These are phyloP conservation scores for Callorhinus ursinus DNA, from an alignment of 2,113 vertebrate species.

Conservation along the genomic window DNA sequence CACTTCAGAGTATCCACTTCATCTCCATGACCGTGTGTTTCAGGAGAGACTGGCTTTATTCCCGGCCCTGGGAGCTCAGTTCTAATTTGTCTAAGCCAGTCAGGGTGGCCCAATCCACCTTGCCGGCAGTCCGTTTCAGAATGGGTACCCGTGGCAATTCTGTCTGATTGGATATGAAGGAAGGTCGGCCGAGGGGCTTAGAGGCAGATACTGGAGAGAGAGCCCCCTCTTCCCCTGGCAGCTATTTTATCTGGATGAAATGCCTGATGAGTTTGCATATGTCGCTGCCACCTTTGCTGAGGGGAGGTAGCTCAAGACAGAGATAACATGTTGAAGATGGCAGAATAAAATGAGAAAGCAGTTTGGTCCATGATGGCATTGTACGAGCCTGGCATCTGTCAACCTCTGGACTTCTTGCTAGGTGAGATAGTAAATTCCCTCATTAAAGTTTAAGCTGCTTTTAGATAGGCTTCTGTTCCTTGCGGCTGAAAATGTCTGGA, in stretches of 20 bases:
- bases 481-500: not conserved
- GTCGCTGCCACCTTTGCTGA: not conserved
- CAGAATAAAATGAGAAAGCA: not conserved
- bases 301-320: not conserved
- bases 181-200: not conserved
- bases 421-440: not conserved
- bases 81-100: not conserved
- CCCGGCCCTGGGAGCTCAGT: not conserved
- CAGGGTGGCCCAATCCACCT: not conserved
- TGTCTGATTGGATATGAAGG: not conserved
- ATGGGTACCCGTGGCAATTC: not conserved
- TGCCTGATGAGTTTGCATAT: not conserved
- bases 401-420: not conserved
- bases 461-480: not conserved
- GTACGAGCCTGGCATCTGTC: not conserved
- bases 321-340: not conserved
- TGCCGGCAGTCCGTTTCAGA: not conserved
- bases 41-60: not conserved
- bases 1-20: not conserved
- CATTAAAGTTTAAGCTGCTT: constrained; percentile 12
- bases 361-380: not conserved
- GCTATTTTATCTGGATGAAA: not conserved
- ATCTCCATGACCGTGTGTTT: not conserved
- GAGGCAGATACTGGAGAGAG: not conserved
- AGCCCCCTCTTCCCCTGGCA: not conserved